phyloP scores from a whole-genome alignment of 2,113 vertebrate genomes.

The Rana temporaria region DNA sequence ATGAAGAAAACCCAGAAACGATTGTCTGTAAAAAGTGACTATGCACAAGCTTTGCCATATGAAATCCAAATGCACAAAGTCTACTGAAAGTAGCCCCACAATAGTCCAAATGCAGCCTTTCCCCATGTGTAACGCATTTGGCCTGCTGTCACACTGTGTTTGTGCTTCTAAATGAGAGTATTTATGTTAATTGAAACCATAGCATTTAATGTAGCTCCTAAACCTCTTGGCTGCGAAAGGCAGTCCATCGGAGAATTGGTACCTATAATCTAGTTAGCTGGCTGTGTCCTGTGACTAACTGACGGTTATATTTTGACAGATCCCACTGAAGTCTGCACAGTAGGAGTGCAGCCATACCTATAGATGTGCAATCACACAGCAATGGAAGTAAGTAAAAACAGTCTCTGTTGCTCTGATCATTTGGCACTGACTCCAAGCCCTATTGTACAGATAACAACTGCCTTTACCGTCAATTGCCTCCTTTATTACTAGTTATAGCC shows the following conservation, averaged over 20 bases:
- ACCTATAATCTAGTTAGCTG: constrained; percentile 72
- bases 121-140: constrained; percentile 5
- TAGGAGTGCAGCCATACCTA: constrained; percentile 86
- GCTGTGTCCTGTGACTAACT: constrained; percentile 80
- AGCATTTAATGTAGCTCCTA: constrained; percentile 38
- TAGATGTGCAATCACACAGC: constrained; percentile 77
- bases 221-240: rapidly evolving
- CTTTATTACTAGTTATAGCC: constrained; percentile 57
- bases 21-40: no score
- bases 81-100: no score
- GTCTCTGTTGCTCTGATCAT: constrained; percentile 61
- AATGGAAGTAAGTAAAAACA: constrained; percentile 78
- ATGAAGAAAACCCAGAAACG: no score
- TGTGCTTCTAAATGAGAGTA: constrained; percentile 26
- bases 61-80: no score
- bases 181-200: constrained; percentile 39
- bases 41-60: no score
- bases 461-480: constrained; percentile 61
- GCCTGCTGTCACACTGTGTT: constrained; percentile 13
- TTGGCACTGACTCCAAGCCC: constrained; percentile 56
- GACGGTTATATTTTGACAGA: constrained; percentile 84
- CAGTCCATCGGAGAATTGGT: constrained; percentile 47
- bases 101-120: not conserved
- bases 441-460: constrained; percentile 56
- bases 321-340: constrained; percentile 81